These are phyloP conservation scores for Phymastichus coffea DNA, from an alignment of 1,140 invertebrate genomes.

Conservation along the genomic window DNA sequence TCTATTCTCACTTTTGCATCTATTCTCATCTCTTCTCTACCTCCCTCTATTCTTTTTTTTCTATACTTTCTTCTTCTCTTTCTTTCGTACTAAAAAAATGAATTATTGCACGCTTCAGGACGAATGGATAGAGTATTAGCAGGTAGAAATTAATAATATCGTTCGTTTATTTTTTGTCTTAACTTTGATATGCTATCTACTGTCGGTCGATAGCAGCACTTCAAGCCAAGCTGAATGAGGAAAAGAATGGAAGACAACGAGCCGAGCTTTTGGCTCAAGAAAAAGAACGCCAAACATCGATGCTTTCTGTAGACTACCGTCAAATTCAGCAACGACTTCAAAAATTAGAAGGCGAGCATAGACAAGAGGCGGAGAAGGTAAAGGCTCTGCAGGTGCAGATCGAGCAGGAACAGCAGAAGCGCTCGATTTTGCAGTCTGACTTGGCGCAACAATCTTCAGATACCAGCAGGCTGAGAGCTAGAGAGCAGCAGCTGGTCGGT, in stretches of 20 bases:
- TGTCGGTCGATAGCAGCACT: constrained; percentile 69
- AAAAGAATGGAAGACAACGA: constrained; percentile 79
- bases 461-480: constrained; percentile 69
- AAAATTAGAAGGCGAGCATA: constrained; percentile 85
- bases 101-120: constrained; percentile 43
- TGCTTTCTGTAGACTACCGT: constrained; percentile 89
- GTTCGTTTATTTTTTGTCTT: neutral
- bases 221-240: constrained; percentile 88
- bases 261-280: constrained; percentile 84
- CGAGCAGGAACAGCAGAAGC: constrained; percentile 85
- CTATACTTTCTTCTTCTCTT: no score
- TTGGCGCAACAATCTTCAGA: constrained; percentile 72
- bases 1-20: no score
- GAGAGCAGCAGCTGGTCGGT: constrained; percentile 73
- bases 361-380: constrained; percentile 85
- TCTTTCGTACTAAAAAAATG: constrained; percentile 20
- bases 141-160: neutral
- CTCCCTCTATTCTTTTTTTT: constrained; percentile 25
- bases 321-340: constrained; percentile 88
- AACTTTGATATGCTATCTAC: neutral
- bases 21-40: constrained; percentile 10
- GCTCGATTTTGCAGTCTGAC: constrained; percentile 72
- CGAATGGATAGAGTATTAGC: constrained; percentile 53
- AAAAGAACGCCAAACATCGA: constrained; percentile 90
- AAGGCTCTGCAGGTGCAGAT: constrained; percentile 79